Conservation (phyloP, 2,113 vertebrate species). For the Charina bottae region DNA sequence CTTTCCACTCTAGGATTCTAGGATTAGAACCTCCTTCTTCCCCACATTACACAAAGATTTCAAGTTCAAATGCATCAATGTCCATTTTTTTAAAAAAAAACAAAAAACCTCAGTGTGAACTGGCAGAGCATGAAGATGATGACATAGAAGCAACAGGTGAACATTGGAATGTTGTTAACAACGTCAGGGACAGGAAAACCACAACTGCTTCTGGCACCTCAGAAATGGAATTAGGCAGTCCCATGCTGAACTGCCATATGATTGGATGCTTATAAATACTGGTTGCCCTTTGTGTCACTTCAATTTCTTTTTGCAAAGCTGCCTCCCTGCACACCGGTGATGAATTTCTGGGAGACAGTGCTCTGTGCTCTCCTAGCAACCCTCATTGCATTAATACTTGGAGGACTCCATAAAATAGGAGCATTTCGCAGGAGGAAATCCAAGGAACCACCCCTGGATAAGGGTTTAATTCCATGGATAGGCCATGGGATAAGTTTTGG, state of each 20-base stretch:
- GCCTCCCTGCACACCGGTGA: conserved; percentile 23
- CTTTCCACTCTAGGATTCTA: background rate
- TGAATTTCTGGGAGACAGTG: conserved; percentile 68
- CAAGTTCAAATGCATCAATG: background rate
- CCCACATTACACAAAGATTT: background rate
- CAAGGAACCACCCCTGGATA: conserved; percentile 85
- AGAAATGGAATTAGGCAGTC: background rate
- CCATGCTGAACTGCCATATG: background rate
- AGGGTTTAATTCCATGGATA: conserved; percentile 82
- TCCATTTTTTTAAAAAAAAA: too few species aligned
- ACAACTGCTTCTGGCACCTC: background rate
- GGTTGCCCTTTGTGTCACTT: background rate
- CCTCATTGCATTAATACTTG: conserved; percentile 54
- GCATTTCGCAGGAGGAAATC: conserved; percentile 69
- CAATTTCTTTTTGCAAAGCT: background rate
- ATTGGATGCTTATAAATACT: background rate
- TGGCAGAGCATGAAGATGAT: background rate
- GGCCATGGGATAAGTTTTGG: conserved; percentile 83
- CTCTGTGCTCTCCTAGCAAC: conserved; percentile 37
- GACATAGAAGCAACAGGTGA: too few species aligned
- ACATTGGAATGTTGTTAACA: background rate
- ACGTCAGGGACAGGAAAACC: background rate
- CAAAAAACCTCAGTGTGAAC: background rate
- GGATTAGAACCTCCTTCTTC: background rate
- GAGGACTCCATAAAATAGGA: conserved; percentile 71